Evolutionary conservation across 37 sponge, comb jelly and placozoan genomes (phyloP).

Genomic region (Beroe forskalii): DNA sequence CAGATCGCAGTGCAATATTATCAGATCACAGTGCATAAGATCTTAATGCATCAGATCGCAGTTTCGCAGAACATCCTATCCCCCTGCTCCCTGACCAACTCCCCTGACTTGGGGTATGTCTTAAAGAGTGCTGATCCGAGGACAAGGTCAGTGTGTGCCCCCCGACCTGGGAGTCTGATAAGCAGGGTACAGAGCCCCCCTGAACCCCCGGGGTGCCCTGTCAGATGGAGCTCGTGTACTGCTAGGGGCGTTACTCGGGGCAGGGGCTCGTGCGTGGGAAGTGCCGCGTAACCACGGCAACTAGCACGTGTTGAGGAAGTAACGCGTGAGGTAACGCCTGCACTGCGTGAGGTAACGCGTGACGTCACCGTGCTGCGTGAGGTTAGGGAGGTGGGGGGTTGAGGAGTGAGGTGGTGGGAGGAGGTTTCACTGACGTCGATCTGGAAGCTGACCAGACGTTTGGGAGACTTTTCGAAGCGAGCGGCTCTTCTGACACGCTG

Average conservation of each 20-base stretch:
- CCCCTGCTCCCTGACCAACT: background rate
- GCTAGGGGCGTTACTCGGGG: constrained; percentile 9
- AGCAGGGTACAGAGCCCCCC: constrained; percentile 7
- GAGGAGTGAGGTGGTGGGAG: background rate
- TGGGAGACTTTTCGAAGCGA: background rate
- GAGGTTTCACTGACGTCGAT: background rate
- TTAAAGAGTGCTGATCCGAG: constrained; percentile 1
- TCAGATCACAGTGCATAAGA: no score
- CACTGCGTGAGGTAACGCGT: background rate
- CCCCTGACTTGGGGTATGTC: background rate
- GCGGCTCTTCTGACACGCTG: background rate
- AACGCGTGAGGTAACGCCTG: background rate
- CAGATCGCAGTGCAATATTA: no score
- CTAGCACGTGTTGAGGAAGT: no score
- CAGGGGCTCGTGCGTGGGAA: background rate
- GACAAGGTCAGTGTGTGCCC: background rate
- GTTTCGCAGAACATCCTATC: background rate
- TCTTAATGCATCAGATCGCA: no score
- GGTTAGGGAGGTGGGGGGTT: background rate
- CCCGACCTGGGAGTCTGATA: background rate
- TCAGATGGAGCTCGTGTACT: background rate
- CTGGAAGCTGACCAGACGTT: background rate
- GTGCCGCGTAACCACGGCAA: background rate
- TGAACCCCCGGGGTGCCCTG: background rate
- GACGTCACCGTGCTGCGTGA: background rate